Conservation (phyloP, 2,888 invertebrate species). For the Oligia fasciuncula region DNA sequence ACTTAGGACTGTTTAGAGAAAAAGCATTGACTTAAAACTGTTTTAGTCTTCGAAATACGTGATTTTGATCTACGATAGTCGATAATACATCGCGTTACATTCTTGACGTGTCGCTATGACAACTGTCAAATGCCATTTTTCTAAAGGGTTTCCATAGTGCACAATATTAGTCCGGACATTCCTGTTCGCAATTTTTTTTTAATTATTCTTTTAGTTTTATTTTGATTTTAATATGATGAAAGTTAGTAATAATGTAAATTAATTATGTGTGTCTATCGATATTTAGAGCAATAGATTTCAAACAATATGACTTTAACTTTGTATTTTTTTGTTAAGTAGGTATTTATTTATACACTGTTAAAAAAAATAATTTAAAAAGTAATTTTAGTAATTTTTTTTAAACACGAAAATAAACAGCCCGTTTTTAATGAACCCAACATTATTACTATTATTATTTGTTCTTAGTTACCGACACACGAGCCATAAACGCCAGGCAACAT, state of each 20-base stretch:
- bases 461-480: conserved; percentile 1
- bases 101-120: not conserved
- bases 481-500: conserved; percentile 45
- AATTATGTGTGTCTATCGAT: too few relatives aligned
- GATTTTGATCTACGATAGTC: not conserved
- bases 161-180: conserved; percentile 6
- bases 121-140: conserved; percentile 13
- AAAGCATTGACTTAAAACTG: conserved; percentile 5
- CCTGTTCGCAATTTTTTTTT: not conserved
- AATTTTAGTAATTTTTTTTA: not conserved
- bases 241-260: not conserved
- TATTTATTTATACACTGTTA: too few relatives aligned
- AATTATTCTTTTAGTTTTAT: not conserved
- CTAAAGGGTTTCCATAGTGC: conserved; percentile 11
- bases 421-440: not conserved
- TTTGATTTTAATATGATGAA: not conserved
- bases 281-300: too few relatives aligned
- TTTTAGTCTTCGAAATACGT: not conserved
- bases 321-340: too few relatives aligned
- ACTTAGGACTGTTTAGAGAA: conserved; percentile 10
- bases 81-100: too few relatives aligned
- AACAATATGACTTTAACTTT: too few relatives aligned
- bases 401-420: not conserved
- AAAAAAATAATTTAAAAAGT: too few relatives aligned
- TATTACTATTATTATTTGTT: conserved; percentile 7